These are phyloP conservation scores for Allolobophora icterica DNA, from an alignment of 2,888 invertebrate species.

Conservation along the genomic window DNA sequence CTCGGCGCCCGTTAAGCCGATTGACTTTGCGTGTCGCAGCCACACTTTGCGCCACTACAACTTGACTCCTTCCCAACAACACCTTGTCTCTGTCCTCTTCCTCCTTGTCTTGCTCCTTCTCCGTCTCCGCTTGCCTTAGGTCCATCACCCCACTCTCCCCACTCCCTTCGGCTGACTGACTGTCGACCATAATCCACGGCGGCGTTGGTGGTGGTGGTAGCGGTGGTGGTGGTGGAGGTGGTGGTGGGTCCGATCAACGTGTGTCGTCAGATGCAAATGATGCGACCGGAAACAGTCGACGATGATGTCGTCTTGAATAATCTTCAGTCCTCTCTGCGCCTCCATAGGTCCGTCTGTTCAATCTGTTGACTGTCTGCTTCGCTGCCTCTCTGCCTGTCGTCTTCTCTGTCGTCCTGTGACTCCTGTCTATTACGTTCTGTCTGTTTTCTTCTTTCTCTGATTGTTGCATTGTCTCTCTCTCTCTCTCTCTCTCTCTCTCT, in stretches of 20 bases:
- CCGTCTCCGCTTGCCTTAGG: not conserved
- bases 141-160: not conserved
- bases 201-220: not conserved
- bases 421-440: not conserved
- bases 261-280: constrained; percentile 11
- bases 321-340: not conserved
- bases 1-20: not conserved
- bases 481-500: not conserved
- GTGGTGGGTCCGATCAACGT: not conserved
- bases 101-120: not conserved
- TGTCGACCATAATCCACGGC: not conserved
- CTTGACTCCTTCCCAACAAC: not conserved
- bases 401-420: too few relatives aligned
- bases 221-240: not conserved
- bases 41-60: constrained; percentile 6
- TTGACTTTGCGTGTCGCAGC: constrained; percentile 17
- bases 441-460: not conserved
- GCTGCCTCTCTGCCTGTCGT: not conserved
- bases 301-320: not conserved
- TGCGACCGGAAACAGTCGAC: not conserved
- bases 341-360: not conserved
- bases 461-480: not conserved
- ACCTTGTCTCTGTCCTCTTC: not conserved
- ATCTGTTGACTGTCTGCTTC: not conserved
- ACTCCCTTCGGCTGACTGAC: not conserved